Evolutionary conservation across 2,888 invertebrate genomes (phyloP).

Genomic region (Pterostichus niger): DNA sequence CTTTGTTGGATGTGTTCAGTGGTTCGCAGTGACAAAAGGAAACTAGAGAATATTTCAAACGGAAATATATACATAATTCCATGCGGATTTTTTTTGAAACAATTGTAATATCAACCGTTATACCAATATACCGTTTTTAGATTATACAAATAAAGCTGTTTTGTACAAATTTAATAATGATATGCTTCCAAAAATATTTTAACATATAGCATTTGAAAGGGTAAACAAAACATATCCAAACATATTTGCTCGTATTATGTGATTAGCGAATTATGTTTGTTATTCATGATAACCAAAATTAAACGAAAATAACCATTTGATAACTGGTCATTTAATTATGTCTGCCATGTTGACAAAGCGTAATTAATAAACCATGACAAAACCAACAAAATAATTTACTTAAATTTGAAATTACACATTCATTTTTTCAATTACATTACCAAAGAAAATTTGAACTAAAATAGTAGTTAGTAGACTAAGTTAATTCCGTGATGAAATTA

Average conservation of each 20-base stretch:
- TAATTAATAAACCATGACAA: not conserved
- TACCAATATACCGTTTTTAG: constrained; percentile 7
- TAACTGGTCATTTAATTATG: constrained; percentile 44
- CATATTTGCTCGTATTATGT: constrained; percentile 41
- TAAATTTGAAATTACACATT: constrained; percentile 6
- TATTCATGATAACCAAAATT: constrained; percentile 50
- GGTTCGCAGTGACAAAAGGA: constrained; percentile 14
- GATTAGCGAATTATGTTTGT: constrained; percentile 50
- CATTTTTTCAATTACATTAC: not conserved
- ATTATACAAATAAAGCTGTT: constrained; percentile 30
- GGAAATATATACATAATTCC: not conserved
- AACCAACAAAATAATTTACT: constrained; percentile 22
- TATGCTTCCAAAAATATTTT: constrained; percentile 25
- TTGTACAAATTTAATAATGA: constrained; percentile 37
- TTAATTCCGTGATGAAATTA: constrained; percentile 18
- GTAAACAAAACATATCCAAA: constrained; percentile 47
- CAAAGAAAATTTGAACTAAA: not conserved
- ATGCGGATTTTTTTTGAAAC: not conserved
- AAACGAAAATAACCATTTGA: constrained; percentile 45
- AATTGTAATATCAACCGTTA: not conserved
- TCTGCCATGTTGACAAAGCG: constrained; percentile 17
- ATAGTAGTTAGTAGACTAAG: constrained; percentile 23
- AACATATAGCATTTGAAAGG: constrained; percentile 30
- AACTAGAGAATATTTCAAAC: not conserved
- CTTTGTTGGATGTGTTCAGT: not conserved